Base-by-base conservation (phyloP, 2,113 vertebrate genomes). In the Planiliza haematocheilus region DNA sequence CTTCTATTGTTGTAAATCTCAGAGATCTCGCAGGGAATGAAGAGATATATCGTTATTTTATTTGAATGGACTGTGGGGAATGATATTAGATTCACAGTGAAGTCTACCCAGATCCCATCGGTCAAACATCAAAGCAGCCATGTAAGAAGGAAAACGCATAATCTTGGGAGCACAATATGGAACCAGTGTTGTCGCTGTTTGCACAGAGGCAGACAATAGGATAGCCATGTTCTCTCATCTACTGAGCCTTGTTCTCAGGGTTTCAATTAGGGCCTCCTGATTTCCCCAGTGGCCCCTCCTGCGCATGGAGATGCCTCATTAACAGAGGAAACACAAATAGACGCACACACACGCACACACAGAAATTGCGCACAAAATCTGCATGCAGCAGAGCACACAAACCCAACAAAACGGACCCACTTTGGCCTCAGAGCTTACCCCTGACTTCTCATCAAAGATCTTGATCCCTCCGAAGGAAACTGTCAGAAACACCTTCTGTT, bases 401-500 rank as follows among this genome's bases (percentile, higher is more conserved):
- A 70, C 69, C 74, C 37, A 62, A 73, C 14, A n/a, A 61, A 34
- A 61, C 16, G 46, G 16, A 61, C 45, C 48, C 59, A 57, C 14
- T 52, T 36, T 4, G 8, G n/a, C 64, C 14, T 45, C 76, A 82
- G 83, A 70, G 95, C 97, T 96, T 93, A 99, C 97, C 94, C 97
- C 97, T 62, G 96, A 96, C 94, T 98, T 99, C 90, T 99, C 97
- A 92, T 99, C 97, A 68, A 96, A 99, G 94, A 99, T 99, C 92
- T 98, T 99, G 95, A 99, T 98, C 88, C 97, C 97, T 85, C 97
- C 96, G 68, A 99, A 99, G 91, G 97, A 99, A 86, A 99, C 93
- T 7, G 97, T 99, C 86, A 99, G 93, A 92, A 99, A 98, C 93
- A 99, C 93, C 88, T 98, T 98, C 93, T 96, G 96, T 85, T 99